Percentiles rank a stretch among this genome's conserved stretches.
Evolutionary conservation across 2,113 vertebrate species (phyloP).

Genomic region (Xerus inauris): DNA sequence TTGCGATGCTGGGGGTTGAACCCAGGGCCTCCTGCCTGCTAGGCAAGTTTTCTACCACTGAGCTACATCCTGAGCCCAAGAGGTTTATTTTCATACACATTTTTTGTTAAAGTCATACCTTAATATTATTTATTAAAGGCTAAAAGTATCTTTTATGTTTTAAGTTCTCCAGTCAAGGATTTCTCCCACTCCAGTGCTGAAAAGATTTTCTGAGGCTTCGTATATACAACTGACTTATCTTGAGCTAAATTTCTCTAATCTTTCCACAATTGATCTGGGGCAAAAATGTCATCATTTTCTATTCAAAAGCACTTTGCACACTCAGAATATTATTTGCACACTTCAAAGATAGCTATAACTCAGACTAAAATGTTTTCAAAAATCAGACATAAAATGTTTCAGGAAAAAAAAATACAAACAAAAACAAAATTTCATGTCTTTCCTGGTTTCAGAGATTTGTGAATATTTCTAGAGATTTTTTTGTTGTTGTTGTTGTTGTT

Average conservation of each 20-base stretch:
- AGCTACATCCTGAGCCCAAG: neutral
- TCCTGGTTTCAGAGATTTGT: neutral
- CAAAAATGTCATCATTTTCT: neutral
- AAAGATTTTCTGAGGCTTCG: neutral
- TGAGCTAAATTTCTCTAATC: neutral
- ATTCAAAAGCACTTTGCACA: slow-evolving; percentile 25
- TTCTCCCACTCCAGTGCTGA: neutral
- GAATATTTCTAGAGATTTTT: neutral
- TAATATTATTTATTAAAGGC: slow-evolving; percentile 34
- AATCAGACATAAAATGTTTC: neutral
- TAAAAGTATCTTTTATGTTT: neutral
- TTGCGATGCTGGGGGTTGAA: too few relatives aligned
- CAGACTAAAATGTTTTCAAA: neutral
- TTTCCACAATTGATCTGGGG: neutral
- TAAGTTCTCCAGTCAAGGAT: neutral
- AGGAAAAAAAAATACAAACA: neutral
- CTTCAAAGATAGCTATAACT: neutral
- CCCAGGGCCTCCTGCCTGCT: too few relatives aligned
- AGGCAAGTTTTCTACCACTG: too few relatives aligned
- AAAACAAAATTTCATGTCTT: neutral
- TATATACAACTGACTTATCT: neutral
- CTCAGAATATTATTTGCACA: neutral
- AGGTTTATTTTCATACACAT: neutral
- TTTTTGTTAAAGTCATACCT: neutral
- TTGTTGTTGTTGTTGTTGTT: too few relatives aligned